Percentiles rank a stretch among this genome's conserved stretches.
Evolutionary conservation across 2,797 vertebrate genomes (phyloP).

Genomic region (Gadopsis bispinosus): DNA sequence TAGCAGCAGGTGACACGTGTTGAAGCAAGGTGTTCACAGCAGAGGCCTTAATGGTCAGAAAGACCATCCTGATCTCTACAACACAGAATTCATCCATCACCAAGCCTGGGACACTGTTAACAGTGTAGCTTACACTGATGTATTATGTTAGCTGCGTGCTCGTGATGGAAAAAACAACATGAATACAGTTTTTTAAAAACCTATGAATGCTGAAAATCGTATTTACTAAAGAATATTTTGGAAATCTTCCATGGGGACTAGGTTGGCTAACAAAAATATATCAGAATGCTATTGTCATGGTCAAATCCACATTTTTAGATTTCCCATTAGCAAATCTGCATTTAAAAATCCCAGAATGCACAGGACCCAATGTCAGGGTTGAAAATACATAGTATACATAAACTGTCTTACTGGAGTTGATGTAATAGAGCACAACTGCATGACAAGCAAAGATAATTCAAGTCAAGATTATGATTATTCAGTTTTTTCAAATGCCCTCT

Average conservation of each 20-base stretch:
- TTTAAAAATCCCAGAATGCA: neutral
- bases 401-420: neutral
- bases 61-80: conserved; percentile 38
- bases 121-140: conserved; percentile 36
- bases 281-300: neutral
- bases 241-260: neutral
- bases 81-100: conserved; percentile 24
- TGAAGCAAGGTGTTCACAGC: conserved; percentile 47
- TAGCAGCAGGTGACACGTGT: conserved; percentile 70
- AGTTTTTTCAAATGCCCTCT: neutral
- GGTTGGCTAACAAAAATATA: neutral
- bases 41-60: conserved; percentile 42
- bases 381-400: neutral
- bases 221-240: neutral
- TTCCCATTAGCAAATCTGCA: neutral
- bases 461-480: conserved; percentile 1
- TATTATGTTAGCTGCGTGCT: conserved; percentile 9
- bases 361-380: neutral
- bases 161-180: neutral
- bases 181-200: neutral
- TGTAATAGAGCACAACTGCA: neutral
- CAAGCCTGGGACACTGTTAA: conserved; percentile 23
- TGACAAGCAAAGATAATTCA: neutral
- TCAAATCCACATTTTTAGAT: neutral
- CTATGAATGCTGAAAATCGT: conserved; percentile 8